These are phyloP conservation scores for Sepioteuthis lessoniana DNA, from an alignment of 2,888 invertebrate species.

Conservation along the genomic window DNA sequence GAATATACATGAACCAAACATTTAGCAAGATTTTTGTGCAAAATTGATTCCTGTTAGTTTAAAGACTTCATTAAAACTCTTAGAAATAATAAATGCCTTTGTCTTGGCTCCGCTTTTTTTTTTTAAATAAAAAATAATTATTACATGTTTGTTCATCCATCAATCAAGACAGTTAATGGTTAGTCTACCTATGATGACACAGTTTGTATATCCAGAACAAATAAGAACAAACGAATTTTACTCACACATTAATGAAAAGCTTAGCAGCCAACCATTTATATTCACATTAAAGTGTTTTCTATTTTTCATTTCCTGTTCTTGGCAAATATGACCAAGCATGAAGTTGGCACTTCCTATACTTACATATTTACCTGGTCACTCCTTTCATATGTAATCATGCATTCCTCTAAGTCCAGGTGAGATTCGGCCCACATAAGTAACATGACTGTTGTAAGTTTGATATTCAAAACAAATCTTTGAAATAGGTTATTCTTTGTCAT, in stretches of 20 bases:
- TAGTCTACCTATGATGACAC: background rate
- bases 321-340: background rate
- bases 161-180: background rate
- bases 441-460: background rate
- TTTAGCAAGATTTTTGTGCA: too few species aligned
- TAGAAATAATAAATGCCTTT: too few species aligned
- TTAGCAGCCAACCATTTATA: background rate
- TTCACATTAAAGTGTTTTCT: conserved; percentile 1
- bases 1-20: too few species aligned
- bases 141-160: background rate
- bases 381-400: background rate
- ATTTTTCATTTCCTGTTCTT: background rate
- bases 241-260: background rate
- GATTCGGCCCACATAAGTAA: background rate
- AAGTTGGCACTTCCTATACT: background rate
- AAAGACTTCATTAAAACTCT: too few species aligned
- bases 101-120: too few species aligned
- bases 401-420: background rate
- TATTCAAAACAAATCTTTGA: background rate
- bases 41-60: too few species aligned
- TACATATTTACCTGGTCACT: background rate
- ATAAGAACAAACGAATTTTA: background rate
- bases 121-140: background rate
- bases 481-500: background rate
- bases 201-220: background rate